Evolutionary conservation across 2,113 vertebrate species (phyloP).

Genomic region (Ascaphus truei): DNA sequence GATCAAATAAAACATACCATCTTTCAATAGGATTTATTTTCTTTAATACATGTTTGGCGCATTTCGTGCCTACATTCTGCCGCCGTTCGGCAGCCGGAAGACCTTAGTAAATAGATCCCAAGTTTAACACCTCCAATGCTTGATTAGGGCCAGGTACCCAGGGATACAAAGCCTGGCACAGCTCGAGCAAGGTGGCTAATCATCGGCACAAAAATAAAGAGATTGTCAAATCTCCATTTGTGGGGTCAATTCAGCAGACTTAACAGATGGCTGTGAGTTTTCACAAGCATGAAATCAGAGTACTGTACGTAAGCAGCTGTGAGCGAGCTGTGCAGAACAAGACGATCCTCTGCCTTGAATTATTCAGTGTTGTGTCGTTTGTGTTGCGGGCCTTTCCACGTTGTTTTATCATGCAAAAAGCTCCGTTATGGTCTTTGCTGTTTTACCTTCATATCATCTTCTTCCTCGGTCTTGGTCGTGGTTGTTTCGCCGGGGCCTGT

Average conservation of each 20-base stretch:
- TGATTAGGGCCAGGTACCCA: not conserved
- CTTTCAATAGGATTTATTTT: too few species aligned
- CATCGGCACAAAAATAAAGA: not conserved
- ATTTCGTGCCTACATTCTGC: too few species aligned
- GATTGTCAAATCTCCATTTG: not conserved
- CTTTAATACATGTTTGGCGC: too few species aligned
- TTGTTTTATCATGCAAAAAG: not conserved
- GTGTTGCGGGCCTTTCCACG: not conserved
- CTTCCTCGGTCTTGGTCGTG: too few species aligned
- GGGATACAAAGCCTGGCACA: not conserved
- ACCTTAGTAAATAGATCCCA: too few species aligned
- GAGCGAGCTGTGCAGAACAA: not conserved
- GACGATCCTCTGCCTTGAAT: not conserved
- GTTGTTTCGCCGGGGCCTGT: too few species aligned
- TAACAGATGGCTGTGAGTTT: conserved; percentile 6
- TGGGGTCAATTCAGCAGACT: not conserved
- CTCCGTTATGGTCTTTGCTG: too few species aligned
- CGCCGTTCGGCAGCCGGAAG: too few species aligned
- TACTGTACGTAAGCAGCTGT: not conserved
- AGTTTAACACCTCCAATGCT: not conserved
- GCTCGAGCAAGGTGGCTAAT: not conserved
- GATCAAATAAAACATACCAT: too few species aligned
- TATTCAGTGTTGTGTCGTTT: not conserved
- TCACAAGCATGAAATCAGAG: not conserved
- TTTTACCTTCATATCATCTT: too few species aligned